A percentile compares a stretch with the other conserved stretches of the same genome.
phyloP scores from a whole-genome alignment of 2,113 vertebrate genomes.

The Balaeniceps rex region DNA sequence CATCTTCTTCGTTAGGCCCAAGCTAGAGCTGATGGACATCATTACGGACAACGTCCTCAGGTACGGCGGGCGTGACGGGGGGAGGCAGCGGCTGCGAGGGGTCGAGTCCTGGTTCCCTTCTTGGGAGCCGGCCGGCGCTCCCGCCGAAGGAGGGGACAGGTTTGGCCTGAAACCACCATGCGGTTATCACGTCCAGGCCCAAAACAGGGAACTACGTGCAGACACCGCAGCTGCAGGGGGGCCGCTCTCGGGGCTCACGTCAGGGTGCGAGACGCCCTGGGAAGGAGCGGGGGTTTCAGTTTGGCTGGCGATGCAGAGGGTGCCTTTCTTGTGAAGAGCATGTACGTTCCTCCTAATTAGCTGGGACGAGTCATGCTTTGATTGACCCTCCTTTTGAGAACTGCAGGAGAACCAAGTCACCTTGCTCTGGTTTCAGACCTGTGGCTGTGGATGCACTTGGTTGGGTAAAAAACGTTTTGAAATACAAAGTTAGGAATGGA shows the following conservation, averaged over 20 bases:
- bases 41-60: conserved; percentile 92
- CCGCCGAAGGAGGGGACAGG: neutral
- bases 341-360: fast-evolving
- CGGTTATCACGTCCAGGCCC: neutral
- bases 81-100: too few relatives aligned
- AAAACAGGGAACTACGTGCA: fast-evolving
- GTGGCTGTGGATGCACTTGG: fast-evolving
- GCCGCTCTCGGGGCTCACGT: fast-evolving
- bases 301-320: fast-evolving
- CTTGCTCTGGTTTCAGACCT: neutral
- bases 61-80: conserved; percentile 35
- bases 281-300: neutral
- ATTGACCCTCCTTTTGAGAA: neutral
- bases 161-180: fast-evolving
- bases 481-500: too few relatives aligned
- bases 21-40: conserved; percentile 94
- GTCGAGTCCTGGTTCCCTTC: fast-evolving
- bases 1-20: conserved; percentile 95
- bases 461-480: neutral
- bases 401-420: neutral
- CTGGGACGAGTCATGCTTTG: fast-evolving
- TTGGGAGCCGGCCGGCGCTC: neutral
- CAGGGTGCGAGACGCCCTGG: fast-evolving
- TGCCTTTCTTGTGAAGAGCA: fast-evolving
- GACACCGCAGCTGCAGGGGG: too few relatives aligned